phyloP scores from a whole-genome alignment of 2,113 vertebrate genomes.

The Corythornis vintsioides region DNA sequence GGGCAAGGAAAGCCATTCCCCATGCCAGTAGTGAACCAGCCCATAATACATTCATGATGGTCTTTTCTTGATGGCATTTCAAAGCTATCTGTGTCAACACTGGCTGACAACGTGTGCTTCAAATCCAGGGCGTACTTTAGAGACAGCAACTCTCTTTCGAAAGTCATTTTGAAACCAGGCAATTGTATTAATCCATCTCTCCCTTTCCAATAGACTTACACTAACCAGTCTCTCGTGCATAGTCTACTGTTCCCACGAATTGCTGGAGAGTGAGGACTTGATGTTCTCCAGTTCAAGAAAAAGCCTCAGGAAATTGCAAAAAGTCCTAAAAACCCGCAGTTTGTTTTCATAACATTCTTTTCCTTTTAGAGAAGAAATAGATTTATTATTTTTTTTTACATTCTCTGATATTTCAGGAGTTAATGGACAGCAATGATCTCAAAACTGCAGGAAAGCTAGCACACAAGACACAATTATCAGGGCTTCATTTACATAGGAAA shows the following conservation, averaged over 20 bases:
- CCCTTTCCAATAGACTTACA: background rate
- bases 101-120: background rate
- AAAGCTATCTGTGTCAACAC: background rate
- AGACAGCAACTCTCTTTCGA: background rate
- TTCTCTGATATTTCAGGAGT: conserved; percentile 45
- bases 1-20: background rate
- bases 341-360: conserved; percentile 69
- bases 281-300: conserved; percentile 62
- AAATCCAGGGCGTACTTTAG: background rate
- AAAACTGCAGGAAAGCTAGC: background rate
- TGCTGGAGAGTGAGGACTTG: conserved; percentile 42
- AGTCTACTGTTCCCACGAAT: conserved; percentile 52
- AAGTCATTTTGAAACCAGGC: background rate
- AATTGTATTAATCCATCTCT: background rate
- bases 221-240: background rate
- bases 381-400: background rate
- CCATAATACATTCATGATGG: background rate
- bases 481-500: background rate
- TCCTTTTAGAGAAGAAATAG: conserved; percentile 50
- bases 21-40: background rate
- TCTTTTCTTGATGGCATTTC: background rate
- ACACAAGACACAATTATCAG: background rate
- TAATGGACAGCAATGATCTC: background rate
- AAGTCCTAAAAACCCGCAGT: conserved; percentile 65
- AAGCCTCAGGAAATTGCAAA: conserved; percentile 70